These are phyloP conservation scores for Chaetogeoica ovagalla DNA, from an alignment of 2,888 invertebrate genomes.

Conservation along the genomic window DNA sequence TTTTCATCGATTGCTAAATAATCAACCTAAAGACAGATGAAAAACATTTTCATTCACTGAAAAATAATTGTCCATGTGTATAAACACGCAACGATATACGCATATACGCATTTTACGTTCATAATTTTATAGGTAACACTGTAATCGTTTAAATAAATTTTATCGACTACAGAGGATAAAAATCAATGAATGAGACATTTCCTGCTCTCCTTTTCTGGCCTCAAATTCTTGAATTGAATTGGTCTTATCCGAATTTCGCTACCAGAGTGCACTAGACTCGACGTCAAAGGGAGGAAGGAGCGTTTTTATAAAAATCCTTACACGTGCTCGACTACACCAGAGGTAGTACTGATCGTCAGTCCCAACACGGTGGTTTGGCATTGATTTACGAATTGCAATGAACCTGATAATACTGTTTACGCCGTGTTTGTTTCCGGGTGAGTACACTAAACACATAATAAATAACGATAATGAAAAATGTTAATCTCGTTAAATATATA, in stretches of 20 bases:
- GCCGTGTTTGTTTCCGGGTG: conserved; percentile 24
- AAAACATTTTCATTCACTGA: too few relatives aligned
- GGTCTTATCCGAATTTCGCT: not conserved
- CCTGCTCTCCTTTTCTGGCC: too few relatives aligned
- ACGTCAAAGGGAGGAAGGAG: not conserved
- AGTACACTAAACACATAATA: not conserved
- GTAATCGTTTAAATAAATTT: too few relatives aligned
- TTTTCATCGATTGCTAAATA: too few relatives aligned
- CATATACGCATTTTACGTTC: too few relatives aligned
- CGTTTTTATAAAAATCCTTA: not conserved
- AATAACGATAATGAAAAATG: not conserved
- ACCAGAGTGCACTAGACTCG: conserved; percentile 27
- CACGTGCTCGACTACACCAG: conserved; percentile 22
- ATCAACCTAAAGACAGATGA: too few relatives aligned
- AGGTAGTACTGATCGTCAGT: not conserved
- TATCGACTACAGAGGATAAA: too few relatives aligned
- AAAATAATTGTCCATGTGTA: too few relatives aligned
- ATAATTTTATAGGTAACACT: too few relatives aligned
- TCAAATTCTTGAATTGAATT: not conserved
- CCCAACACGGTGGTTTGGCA: not conserved
- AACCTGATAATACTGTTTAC: not conserved
- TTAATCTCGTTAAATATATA: not conserved
- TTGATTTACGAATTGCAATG: not conserved
- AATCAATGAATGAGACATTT: too few relatives aligned
- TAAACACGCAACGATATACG: too few relatives aligned